These are phyloP conservation scores for Amorpha juglandis DNA, from an alignment of 2,888 invertebrate genomes.

Conservation along the genomic window DNA sequence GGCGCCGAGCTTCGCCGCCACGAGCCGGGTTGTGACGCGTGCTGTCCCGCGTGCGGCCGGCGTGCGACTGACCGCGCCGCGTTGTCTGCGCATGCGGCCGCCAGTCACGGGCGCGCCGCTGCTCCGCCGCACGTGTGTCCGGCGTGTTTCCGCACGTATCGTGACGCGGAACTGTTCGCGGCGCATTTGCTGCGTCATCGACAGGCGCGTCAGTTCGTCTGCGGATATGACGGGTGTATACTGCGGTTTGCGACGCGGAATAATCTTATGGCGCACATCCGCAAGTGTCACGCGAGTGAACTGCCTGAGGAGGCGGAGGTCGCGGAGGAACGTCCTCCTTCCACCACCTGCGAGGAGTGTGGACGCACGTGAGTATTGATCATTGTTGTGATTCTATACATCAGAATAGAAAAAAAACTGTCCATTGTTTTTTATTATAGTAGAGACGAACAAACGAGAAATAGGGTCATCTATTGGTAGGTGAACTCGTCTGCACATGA, in stretches of 20 bases:
- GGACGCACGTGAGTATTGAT: slow-evolving; percentile 60
- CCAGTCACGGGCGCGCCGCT: slow-evolving; percentile 40
- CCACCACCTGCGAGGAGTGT: slow-evolving; percentile 52
- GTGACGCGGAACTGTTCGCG: slow-evolving; percentile 47
- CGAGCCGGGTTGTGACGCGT: slow-evolving; percentile 43
- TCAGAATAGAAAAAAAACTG: too few species aligned
- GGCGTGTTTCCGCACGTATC: slow-evolving; percentile 52
- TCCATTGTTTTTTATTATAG: too few species aligned
- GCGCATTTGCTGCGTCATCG: slow-evolving; percentile 67
- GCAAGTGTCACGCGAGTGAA: slow-evolving; percentile 64
- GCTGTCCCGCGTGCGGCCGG: slow-evolving; percentile 39
- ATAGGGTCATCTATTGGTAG: too few species aligned
- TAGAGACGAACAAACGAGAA: too few species aligned
- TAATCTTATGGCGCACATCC: slow-evolving; percentile 72
- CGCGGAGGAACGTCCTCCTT: slow-evolving; percentile 30
- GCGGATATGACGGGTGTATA: slow-evolving; percentile 74
- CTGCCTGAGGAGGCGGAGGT: slow-evolving; percentile 30
- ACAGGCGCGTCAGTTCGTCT: slow-evolving; percentile 67
- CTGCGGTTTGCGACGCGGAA: slow-evolving; percentile 64
- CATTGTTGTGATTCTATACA: too few species aligned
- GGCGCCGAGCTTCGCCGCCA: slow-evolving; percentile 49
- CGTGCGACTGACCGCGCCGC: slow-evolving; percentile 41
- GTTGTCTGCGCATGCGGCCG: slow-evolving; percentile 46
- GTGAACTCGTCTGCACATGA: too few species aligned
- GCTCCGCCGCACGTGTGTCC: slow-evolving; percentile 48